A percentile compares a stretch with the other conserved stretches of the same genome.
Evolutionary conservation across 2,797 vertebrate species (phyloP).

Genomic region (Enteromius radiatus): DNA sequence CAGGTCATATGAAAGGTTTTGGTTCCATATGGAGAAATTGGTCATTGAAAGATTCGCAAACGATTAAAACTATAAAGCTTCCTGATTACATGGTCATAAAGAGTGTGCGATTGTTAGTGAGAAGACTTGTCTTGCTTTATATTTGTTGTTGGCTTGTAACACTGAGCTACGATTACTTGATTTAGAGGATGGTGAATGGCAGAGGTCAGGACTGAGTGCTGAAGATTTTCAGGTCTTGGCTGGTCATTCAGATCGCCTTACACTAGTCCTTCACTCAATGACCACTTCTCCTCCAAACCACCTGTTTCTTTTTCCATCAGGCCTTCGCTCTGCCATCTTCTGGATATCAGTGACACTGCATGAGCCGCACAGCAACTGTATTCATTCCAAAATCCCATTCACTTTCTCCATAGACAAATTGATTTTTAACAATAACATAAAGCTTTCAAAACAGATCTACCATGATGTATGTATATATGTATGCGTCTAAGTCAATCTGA

Average conservation of each 20-base stretch:
- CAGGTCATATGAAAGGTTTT: not conserved
- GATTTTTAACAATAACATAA: not conserved
- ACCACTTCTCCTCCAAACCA: constrained; percentile 26
- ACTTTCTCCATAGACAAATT: not conserved
- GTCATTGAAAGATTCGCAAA: not conserved
- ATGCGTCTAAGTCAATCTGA: not conserved
- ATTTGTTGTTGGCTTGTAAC: not conserved
- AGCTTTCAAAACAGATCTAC: not conserved
- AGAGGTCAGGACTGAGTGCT: constrained; percentile 73
- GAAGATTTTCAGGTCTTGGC: constrained; percentile 71
- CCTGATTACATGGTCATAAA: not conserved
- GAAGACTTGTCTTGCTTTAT: not conserved
- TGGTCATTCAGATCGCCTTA: constrained; percentile 69
- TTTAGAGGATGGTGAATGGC: constrained; percentile 59
- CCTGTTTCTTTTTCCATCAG: constrained; percentile 7
- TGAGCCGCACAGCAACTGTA: not conserved
- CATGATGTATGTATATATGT: too few relatives aligned
- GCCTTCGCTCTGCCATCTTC: constrained; percentile 18
- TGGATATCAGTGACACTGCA: constrained; percentile 10
- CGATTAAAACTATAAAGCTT: not conserved
- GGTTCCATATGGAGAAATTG: not conserved
- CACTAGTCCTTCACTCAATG: constrained; percentile 60
- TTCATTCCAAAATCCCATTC: not conserved
- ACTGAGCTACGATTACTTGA: not conserved
- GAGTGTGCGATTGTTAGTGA: not conserved